Conservation (phyloP, 2,888 invertebrate genomes). For the Drosophila pseudotalamancana region DNA sequence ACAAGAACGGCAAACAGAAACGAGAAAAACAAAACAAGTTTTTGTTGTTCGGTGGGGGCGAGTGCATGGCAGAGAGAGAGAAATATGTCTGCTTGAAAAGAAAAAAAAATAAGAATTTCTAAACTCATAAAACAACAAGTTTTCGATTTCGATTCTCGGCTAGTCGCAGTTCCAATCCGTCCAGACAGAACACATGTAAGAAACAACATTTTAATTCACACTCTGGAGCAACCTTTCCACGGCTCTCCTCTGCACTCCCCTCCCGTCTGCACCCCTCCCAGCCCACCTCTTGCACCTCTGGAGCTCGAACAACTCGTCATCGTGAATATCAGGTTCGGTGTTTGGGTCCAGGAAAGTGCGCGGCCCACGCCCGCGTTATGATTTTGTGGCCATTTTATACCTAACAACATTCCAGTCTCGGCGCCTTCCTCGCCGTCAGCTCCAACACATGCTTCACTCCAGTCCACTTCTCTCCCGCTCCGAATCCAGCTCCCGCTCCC, state of each 20-base stretch:
- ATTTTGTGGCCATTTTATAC: conserved; percentile 80
- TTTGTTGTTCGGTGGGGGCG: conserved; percentile 35
- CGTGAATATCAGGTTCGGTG: conserved; percentile 71
- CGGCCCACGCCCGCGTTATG: conserved; percentile 77
- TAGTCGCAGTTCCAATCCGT: conserved; percentile 36
- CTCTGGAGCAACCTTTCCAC: conserved; percentile 58
- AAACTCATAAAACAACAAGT: conserved; percentile 76
- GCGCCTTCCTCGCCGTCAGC: conserved; percentile 44
- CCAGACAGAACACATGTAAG: conserved; percentile 51
- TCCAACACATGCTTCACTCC: conserved; percentile 5
- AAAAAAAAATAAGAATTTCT: conserved; percentile 56
- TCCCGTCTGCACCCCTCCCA: conserved; percentile 51
- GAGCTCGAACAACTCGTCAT: conserved; percentile 55
- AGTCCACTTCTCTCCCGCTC: conserved; percentile 1
- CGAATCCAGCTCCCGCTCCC: conserved; percentile 22
- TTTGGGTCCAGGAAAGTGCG: conserved; percentile 45
- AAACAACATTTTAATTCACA: conserved; percentile 74
- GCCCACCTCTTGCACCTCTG: conserved; percentile 34
- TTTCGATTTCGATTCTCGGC: conserved; percentile 62
- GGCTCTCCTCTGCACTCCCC: too few species aligned
- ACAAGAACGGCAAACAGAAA: conserved; percentile 75
- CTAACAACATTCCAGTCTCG: conserved; percentile 73
- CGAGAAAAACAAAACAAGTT: conserved; percentile 61
- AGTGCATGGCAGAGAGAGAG: conserved; percentile 45
- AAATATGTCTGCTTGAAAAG: conserved; percentile 24